Conservation (phyloP, 2,113 vertebrate genomes). For the Oryzias celebensis region DNA sequence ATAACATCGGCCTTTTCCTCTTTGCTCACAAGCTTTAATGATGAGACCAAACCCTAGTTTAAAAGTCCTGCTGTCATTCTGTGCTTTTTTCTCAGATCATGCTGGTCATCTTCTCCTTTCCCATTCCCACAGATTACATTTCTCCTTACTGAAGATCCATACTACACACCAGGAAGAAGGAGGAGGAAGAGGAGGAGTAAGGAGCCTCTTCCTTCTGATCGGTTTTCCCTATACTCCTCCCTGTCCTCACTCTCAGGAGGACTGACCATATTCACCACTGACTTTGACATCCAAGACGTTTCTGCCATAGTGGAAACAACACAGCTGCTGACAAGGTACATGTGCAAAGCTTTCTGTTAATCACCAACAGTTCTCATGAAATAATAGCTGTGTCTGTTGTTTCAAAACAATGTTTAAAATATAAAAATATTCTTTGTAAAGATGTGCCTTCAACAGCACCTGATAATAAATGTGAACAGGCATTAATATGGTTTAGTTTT, state of each 20-base stretch:
- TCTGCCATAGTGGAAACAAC: slow-evolving; percentile 81
- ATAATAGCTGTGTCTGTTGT: neutral
- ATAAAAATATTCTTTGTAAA: too few relatives aligned
- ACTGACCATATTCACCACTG: slow-evolving; percentile 83
- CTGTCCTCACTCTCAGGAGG: slow-evolving; percentile 83
- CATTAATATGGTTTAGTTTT: too few relatives aligned
- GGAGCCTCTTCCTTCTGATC: slow-evolving; percentile 72
- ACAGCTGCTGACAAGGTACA: slow-evolving; percentile 72
- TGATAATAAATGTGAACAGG: too few relatives aligned
- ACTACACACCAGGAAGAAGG: slow-evolving; percentile 20
- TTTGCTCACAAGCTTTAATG: too few relatives aligned
- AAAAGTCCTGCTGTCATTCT: too few relatives aligned
- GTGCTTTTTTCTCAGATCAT: neutral
- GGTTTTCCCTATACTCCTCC: slow-evolving; percentile 81
- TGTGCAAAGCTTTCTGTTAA: neutral
- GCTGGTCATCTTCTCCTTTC: neutral
- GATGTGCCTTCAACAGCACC: too few relatives aligned
- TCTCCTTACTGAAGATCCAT: slow-evolving; percentile 84
- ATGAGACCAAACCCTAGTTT: too few relatives aligned
- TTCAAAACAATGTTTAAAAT: too few relatives aligned
- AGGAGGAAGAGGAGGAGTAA: slow-evolving; percentile 60
- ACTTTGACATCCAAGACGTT: slow-evolving; percentile 79
- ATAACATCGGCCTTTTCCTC: too few relatives aligned
- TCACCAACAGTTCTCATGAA: neutral
- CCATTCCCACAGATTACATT: slow-evolving; percentile 80